Evolutionary conservation across 2,113 vertebrate species (phyloP).

Genomic region (Cariama cristata): DNA sequence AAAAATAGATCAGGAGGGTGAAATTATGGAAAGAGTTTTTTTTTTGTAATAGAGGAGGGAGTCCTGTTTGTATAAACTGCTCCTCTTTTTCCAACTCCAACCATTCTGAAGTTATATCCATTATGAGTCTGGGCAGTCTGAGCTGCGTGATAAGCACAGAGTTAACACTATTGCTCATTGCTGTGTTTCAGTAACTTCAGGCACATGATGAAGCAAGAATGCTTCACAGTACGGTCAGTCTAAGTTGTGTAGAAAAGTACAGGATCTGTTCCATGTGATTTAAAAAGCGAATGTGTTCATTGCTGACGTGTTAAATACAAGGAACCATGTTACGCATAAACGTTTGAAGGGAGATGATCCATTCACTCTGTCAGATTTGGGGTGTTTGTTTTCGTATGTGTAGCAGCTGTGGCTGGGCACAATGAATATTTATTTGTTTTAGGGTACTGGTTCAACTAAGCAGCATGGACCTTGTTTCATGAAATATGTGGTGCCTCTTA

Average conservation of each 20-base stretch:
- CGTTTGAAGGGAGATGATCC: not conserved
- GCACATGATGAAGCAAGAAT: not conserved
- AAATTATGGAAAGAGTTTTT: not conserved
- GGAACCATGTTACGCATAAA: not conserved
- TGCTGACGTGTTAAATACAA: not conserved
- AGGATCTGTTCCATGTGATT: not conserved
- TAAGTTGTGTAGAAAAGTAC: not conserved
- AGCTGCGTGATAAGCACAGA: not conserved
- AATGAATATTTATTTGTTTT: not conserved
- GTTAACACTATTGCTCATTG: not conserved
- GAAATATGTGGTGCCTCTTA: not conserved
- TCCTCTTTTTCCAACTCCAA: not conserved
- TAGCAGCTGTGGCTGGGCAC: not conserved
- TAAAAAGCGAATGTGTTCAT: not conserved
- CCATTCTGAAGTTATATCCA: not conserved
- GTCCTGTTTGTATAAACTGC: not conserved
- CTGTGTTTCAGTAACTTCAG: not conserved
- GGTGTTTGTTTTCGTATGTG: not conserved
- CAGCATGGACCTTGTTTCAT: not conserved
- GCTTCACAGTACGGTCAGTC: not conserved
- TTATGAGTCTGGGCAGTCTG: not conserved
- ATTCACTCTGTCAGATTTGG: not conserved
- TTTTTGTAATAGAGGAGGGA: not conserved
- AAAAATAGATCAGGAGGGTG: not conserved
- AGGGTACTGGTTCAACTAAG: not conserved